phyloP scores from a whole-genome alignment of 2,113 vertebrate genomes.

The Gobio gobio region DNA sequence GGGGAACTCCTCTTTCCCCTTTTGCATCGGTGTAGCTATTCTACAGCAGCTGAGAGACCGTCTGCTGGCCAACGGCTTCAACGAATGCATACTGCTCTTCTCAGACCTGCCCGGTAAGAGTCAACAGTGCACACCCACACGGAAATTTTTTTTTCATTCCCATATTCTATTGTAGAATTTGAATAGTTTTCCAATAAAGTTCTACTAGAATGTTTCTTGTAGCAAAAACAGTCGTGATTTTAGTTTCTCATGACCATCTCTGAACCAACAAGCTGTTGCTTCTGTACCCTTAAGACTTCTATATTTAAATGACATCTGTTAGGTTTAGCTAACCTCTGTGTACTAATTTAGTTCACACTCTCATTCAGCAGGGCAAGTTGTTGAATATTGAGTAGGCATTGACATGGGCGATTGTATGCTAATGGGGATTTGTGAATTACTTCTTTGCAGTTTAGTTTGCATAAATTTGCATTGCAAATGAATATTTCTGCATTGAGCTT shows the following conservation, averaged over 20 bases:
- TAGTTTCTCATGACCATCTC: not conserved
- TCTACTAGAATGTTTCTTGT: not conserved
- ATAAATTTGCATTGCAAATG: not conserved
- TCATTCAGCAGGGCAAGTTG: not conserved
- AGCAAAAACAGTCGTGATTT: not conserved
- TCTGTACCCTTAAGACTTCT: not conserved
- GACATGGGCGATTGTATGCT: not conserved
- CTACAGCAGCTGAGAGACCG: constrained; percentile 93
- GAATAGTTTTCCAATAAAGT: not conserved
- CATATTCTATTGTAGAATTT: not conserved
- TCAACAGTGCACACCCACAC: not conserved
- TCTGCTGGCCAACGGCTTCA: constrained; percentile 95
- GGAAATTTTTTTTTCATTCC: not conserved
- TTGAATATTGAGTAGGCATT: not conserved
- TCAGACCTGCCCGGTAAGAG: constrained; percentile 93
- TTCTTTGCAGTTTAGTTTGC: not conserved
- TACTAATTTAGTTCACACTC: not conserved
- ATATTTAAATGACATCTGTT: not conserved
- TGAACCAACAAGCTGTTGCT: not conserved
- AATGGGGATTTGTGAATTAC: not conserved
- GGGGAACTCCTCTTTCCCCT: constrained; percentile 96
- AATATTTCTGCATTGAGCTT: not conserved
- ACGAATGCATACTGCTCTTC: constrained; percentile 98
- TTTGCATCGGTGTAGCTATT: constrained; percentile 97
- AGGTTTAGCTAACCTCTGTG: not conserved